Percentiles rank a stretch among this genome's conserved stretches.
Evolutionary conservation across 2,888 invertebrate species (phyloP).

Genomic region (Epirrhoe alternata): DNA sequence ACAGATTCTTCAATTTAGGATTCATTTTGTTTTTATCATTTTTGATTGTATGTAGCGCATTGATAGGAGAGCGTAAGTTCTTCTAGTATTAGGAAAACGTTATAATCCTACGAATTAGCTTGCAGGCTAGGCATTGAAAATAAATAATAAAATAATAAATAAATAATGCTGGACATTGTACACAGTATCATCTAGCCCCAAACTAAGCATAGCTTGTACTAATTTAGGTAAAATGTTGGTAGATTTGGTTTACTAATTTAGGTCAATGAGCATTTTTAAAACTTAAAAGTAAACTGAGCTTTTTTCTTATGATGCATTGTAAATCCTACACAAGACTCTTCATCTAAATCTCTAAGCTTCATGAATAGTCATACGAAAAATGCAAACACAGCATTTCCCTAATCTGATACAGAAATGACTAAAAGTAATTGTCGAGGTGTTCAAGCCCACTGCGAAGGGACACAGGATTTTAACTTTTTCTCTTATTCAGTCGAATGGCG

Average conservation of each 20-base stretch:
- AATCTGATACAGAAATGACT: constrained; percentile 57
- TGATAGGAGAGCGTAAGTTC: background rate
- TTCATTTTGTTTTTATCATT: background rate
- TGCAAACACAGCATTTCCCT: constrained; percentile 34
- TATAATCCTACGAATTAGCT: too few species aligned
- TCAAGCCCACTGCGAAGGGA: constrained; percentile 52
- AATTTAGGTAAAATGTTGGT: too few species aligned
- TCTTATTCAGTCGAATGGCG: constrained; percentile 72
- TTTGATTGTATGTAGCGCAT: background rate
- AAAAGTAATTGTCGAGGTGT: constrained; percentile 61
- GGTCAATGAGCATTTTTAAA: background rate
- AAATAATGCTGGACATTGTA: too few species aligned
- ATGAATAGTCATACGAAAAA: constrained; percentile 25
- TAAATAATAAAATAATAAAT: too few species aligned
- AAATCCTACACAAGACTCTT: constrained; percentile 1
- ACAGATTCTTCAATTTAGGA: background rate
- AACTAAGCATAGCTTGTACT: too few species aligned
- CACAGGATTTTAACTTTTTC: constrained; percentile 62
- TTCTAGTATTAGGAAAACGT: background rate
- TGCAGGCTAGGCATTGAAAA: too few species aligned
- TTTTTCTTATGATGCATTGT: background rate
- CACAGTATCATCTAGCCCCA: too few species aligned
- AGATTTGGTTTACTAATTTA: background rate
- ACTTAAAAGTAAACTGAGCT: background rate
- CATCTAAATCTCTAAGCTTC: constrained; percentile 8